phyloP scores from a whole-genome alignment of 1,140 invertebrate genomes.

The Riptortus pedestris region DNA sequence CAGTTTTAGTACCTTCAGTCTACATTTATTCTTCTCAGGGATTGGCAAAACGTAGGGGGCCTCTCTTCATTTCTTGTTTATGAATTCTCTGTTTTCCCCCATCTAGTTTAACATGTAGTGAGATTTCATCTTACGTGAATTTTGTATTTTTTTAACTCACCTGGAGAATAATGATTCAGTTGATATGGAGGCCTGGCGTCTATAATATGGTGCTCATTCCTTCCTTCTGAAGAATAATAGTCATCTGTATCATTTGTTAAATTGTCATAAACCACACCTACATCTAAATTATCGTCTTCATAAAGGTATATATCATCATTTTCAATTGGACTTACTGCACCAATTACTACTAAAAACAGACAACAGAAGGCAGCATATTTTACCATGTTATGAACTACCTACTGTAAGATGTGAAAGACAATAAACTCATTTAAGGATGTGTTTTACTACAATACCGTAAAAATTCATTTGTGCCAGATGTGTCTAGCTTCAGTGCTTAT shows the following conservation, averaged over 20 bases:
- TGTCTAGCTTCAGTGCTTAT: slow-evolving; percentile 1
- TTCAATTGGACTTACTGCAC: not conserved
- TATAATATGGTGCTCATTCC: not conserved
- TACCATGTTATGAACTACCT: not conserved
- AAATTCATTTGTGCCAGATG: not conserved
- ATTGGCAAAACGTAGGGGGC: too few relatives aligned
- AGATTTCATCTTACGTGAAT: not conserved
- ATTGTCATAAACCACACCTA: not conserved
- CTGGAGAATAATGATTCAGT: not conserved
- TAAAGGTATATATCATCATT: not conserved
- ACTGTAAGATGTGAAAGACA: not conserved
- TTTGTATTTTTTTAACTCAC: not conserved
- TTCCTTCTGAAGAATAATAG: not conserved
- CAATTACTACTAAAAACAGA: not conserved
- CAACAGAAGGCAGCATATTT: not conserved
- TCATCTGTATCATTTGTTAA: not conserved
- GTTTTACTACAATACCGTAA: not conserved
- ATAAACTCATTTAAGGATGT: not conserved
- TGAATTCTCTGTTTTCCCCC: not conserved
- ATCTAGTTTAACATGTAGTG: not conserved
- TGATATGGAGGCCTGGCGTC: not conserved
- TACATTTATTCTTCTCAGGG: too few relatives aligned
- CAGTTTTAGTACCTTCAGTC: not conserved
- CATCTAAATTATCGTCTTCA: not conserved
- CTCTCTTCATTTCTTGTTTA: not conserved